phyloP scores from a whole-genome alignment of 2,888 invertebrate genomes.

The Chorisops tibialis region DNA sequence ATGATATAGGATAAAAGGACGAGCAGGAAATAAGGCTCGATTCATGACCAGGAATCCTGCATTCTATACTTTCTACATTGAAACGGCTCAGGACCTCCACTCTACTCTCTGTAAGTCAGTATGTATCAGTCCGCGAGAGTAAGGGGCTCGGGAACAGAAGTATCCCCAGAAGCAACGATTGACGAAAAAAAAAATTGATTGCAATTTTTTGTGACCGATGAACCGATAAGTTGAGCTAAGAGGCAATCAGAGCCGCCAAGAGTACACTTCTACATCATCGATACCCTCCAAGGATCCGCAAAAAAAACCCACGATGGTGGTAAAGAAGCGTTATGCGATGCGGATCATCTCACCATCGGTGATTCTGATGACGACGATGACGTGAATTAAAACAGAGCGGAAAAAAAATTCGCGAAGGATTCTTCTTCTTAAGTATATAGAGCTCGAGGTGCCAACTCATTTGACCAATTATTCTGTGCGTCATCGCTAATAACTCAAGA shows the following conservation, averaged over 20 bases:
- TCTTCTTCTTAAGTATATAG: too few relatives aligned
- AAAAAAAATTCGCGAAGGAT: too few relatives aligned
- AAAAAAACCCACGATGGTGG: too few relatives aligned
- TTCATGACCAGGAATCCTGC: neutral
- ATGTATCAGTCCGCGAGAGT: neutral
- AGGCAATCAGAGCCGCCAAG: conserved; percentile 11
- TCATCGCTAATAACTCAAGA: too few relatives aligned
- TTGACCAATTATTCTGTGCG: too few relatives aligned
- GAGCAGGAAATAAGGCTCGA: neutral
- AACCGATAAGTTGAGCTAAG: conserved; percentile 21
- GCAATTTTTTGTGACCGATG: conserved; percentile 22
- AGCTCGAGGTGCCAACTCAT: too few relatives aligned
- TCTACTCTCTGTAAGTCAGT: neutral
- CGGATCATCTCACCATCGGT: too few relatives aligned
- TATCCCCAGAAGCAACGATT: neutral
- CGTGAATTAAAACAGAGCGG: too few relatives aligned
- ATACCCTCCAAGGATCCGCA: too few relatives aligned
- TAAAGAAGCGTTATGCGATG: too few relatives aligned
- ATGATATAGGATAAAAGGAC: neutral
- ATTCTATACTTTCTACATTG: neutral
- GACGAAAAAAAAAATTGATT: conserved; percentile 15
- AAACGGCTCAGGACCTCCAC: neutral
- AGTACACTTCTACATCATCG: neutral
- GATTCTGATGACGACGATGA: too few relatives aligned
- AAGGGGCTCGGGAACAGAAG: conserved; percentile 3